Base-by-base conservation (phyloP, 2,113 vertebrate species). In the Macquaria australasica region DNA sequence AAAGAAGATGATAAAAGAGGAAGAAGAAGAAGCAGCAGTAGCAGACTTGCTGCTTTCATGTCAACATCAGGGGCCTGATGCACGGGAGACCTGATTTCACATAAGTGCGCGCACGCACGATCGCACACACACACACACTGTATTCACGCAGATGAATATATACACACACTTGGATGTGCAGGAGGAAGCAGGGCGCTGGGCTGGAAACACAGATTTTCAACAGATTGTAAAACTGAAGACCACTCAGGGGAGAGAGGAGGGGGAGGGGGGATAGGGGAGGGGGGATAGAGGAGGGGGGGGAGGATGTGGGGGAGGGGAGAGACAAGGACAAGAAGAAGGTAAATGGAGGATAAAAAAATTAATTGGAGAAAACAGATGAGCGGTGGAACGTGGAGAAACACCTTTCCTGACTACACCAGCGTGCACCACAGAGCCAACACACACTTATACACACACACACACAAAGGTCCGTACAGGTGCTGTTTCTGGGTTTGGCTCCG, bases 161-260 rank as follows among this genome's bases (percentile, higher is more conserved):
- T 14, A 75, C 71, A 89, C 60, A 76, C 67, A 79, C 53, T 76
- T 28, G 56, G 66, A 64, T 37, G 60, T 76, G 62, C 58, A 21
- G 39, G 37, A 69, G 73, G 88, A 86, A 86, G 75, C 77, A 21
- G 78, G 62, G 84, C 41, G 45, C 76, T 85, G 73, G 81, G 77
- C 78, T 82, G 84, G 73, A 90, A 88, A 89, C 77, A 85, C 75
- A 45, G 73, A 80, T 83, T 83, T 83, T 73, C 72, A 79, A 86
- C 84, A 91, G 86, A 88, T 67, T 86, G 90, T 86, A 84, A 86
- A 82, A 89, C 62, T 73, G 71, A 82, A 73, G 70, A 82, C 43
- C 43, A 74, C 73, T 72, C 64, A 28, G 31, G 51, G 72, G 68
- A 79, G 18, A 50, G 21, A 37, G 31, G 6, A 62, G 18, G 45